Base-by-base conservation (phyloP, 2,113 vertebrate species). In the Prionailurus bengalensis region DNA sequence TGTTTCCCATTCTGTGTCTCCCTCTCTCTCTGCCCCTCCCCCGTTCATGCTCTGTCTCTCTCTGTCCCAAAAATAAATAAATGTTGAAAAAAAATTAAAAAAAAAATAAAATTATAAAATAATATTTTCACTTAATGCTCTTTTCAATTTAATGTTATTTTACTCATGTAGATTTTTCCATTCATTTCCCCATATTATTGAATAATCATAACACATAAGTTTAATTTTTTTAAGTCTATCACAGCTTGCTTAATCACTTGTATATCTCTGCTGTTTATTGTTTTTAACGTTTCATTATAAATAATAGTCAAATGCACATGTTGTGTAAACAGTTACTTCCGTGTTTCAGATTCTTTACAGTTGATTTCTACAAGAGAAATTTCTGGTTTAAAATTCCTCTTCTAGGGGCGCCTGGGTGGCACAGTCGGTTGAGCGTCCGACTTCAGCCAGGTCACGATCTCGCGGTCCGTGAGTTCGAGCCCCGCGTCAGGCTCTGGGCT, bases 91-190 rank as follows among this genome's bases (percentile, higher is more conserved):
- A 36, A 36, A 36, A 36, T 36, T 36, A 36, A 36, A 36, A 36
- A 36, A 36, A 36, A 36, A 36, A 36, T 79, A 23, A 42, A 63
- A 39, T 78, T 68, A 78, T 79, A 14, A 53, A 55, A 78, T 45
- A n/a, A 27, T 39, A 66, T 27, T 58, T 95, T 91, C 0, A 42
- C 10, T 53, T 85, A 29, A 45, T 78, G 15, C 12, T 91, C 39
- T 78, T 91, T 91, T 91, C 23, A 61, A 39, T 90, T 48, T 83
- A 74, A 89, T 74, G 33, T 83, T 83, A 78, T 66, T 71, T 61
- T 94, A 39, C 39, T 82, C 73, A 51, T 29, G 25, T 74, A 42
- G 3, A 51, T 36, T 71, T 83, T 82, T 45, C 33, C 33, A 61
- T 29, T 70, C 14, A 71, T 53, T 76, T 55, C 14, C 27, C 5